Evolutionary conservation across 2,797 vertebrate species (phyloP).

Genomic region (Luscinia luscinia): DNA sequence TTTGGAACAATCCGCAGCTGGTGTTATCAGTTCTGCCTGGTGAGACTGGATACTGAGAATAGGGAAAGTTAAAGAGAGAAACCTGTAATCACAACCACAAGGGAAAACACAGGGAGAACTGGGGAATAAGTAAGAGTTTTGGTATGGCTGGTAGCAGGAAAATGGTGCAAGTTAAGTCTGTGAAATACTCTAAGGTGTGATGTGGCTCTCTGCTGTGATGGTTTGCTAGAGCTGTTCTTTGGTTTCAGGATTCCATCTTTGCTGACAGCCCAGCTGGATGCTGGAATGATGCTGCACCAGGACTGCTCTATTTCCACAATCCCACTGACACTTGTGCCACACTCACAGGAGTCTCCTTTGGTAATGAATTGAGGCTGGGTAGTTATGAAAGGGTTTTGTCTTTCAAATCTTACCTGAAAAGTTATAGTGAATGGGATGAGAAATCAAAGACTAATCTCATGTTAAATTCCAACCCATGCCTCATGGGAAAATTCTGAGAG

Average conservation of each 20-base stretch:
- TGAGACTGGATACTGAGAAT: background rate
- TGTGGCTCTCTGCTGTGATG: background rate
- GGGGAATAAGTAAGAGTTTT: background rate
- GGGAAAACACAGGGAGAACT: background rate
- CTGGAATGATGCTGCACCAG: background rate
- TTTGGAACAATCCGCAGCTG: background rate
- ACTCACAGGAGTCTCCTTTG: background rate
- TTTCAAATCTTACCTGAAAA: background rate
- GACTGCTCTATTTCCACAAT: fast-evolving
- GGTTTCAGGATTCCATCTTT: background rate
- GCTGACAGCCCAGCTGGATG: background rate
- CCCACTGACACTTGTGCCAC: fast-evolving
- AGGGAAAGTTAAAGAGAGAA: too few species aligned
- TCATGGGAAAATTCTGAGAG: background rate
- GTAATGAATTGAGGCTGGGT: background rate
- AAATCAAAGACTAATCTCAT: background rate
- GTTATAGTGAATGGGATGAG: background rate
- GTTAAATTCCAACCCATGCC: background rate
- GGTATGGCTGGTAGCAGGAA: background rate
- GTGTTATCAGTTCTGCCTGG: background rate
- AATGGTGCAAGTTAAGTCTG: background rate
- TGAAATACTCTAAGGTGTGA: background rate
- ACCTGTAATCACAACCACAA: background rate
- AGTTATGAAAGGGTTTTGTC: background rate
- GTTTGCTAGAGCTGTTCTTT: background rate